Percentiles rank a stretch among this genome's conserved stretches.
Evolutionary conservation across 2,797 vertebrate genomes (phyloP).

Genomic region (Eutrigla gurnardus): DNA sequence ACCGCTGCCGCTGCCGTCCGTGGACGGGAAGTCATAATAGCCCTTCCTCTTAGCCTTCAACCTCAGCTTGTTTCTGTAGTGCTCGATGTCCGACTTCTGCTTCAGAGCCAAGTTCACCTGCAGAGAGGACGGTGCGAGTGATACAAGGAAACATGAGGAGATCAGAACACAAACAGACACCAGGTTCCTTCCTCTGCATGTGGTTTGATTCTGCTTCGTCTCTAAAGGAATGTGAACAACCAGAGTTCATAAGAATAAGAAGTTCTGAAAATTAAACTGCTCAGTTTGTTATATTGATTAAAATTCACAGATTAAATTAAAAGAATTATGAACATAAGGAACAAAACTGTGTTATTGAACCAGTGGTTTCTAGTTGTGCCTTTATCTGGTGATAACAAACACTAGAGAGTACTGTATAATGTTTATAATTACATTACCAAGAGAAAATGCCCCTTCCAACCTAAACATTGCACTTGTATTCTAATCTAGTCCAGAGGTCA

Average conservation of each 20-base stretch:
- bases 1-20: constrained; percentile 77
- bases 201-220: constrained; percentile 5
- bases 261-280: constrained; percentile 16
- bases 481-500: not conserved
- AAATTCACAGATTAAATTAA: too few relatives aligned
- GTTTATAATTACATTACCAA: not conserved
- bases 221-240: constrained; percentile 15
- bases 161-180: constrained; percentile 20
- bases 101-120: constrained; percentile 97
- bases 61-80: constrained; percentile 97
- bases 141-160: constrained; percentile 14
- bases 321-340: too few relatives aligned
- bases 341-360: not conserved
- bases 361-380: not conserved
- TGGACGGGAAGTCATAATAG: constrained; percentile 94
- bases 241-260: not conserved
- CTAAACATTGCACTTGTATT: not conserved
- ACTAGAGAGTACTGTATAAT: not conserved
- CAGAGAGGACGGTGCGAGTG: constrained; percentile 16
- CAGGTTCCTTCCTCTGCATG: constrained; percentile 2
- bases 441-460: not conserved
- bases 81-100: constrained; percentile 98
- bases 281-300: too few relatives aligned
- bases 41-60: constrained; percentile 97
- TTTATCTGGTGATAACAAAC: not conserved